Evolutionary conservation across 2,888 invertebrate genomes (phyloP).

Genomic region (Linnaemya tessellans): DNA sequence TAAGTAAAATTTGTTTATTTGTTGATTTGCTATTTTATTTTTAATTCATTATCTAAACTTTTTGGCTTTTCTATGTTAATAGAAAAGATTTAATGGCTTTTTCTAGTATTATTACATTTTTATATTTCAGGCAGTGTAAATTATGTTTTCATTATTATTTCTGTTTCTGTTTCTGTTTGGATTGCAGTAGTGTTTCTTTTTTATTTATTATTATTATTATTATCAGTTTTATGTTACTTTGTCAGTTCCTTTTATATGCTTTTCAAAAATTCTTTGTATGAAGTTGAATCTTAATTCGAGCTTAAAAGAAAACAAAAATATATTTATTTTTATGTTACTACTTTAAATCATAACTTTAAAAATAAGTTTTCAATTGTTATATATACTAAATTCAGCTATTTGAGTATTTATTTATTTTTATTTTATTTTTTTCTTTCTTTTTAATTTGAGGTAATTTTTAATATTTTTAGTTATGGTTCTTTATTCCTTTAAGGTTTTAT

Average conservation of each 20-base stretch:
- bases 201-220: constrained; percentile 39
- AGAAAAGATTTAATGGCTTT: constrained; percentile 41
- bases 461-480: constrained; percentile 64
- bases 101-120: constrained; percentile 33
- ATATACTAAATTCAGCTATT: constrained; percentile 66
- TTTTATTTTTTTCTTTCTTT: neutral
- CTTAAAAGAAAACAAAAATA: constrained; percentile 8
- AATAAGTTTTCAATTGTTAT: constrained; percentile 27
- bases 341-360: constrained; percentile 53
- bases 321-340: neutral
- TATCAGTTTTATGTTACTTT: constrained; percentile 69
- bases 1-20: constrained; percentile 24
- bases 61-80: constrained; percentile 21
- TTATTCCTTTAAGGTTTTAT: constrained; percentile 53
- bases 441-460: constrained; percentile 67
- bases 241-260: constrained; percentile 62
- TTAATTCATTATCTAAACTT: constrained; percentile 56
- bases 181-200: constrained; percentile 36
- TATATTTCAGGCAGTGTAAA: constrained; percentile 67
- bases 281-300: constrained; percentile 38
- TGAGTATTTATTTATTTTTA: constrained; percentile 1
- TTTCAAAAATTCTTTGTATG: constrained; percentile 34
- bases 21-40: constrained; percentile 41
- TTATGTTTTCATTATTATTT: constrained; percentile 51
- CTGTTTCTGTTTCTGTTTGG: constrained; percentile 47